Conservation (phyloP, 2,113 vertebrate species). For the Alosa alosa region DNA sequence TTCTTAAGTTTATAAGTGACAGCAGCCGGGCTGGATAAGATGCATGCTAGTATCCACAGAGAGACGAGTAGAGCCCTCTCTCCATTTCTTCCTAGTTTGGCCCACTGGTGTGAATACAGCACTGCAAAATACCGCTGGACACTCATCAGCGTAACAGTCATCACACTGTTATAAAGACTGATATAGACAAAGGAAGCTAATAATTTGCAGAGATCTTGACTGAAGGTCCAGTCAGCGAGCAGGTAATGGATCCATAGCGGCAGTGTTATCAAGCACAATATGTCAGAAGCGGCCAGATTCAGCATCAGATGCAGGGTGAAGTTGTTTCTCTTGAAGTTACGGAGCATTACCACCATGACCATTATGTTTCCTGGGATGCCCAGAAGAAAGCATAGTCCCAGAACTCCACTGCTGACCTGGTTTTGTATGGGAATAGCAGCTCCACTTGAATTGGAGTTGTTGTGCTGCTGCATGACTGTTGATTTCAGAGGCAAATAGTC, state of each 20-base stretch:
- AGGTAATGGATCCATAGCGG: slow-evolving; percentile 67
- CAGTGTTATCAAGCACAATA: slow-evolving; percentile 62
- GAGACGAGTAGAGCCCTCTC: slow-evolving; percentile 45
- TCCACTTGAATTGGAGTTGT: too few relatives aligned
- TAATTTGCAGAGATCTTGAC: slow-evolving; percentile 49
- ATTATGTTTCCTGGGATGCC: slow-evolving; percentile 56
- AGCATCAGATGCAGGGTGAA: slow-evolving; percentile 36
- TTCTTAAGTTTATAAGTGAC: neutral
- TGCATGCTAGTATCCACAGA: slow-evolving; percentile 26
- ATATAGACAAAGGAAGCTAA: slow-evolving; percentile 61
- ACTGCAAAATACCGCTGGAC: slow-evolving; percentile 62
- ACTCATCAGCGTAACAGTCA: slow-evolving; percentile 63
- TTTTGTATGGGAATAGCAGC: neutral
- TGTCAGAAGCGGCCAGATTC: slow-evolving; percentile 61
- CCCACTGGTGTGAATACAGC: slow-evolving; percentile 55
- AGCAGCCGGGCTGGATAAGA: slow-evolving; percentile 50
- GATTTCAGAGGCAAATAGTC: slow-evolving; percentile 38
- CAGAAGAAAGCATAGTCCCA: slow-evolving; percentile 48
- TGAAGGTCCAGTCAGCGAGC: slow-evolving; percentile 57
- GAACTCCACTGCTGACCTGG: slow-evolving; percentile 55
- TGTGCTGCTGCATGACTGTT: neutral
- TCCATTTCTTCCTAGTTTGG: slow-evolving; percentile 41
- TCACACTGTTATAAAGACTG: slow-evolving; percentile 64
- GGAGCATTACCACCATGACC: slow-evolving; percentile 59
- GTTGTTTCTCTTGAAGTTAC: slow-evolving; percentile 7